Percentiles rank a stretch among this genome's conserved stretches.
These are phyloP conservation scores for Scelioninae gen. 1 DNA, from an alignment of 2,888 invertebrate species.

Conservation along the genomic window DNA sequence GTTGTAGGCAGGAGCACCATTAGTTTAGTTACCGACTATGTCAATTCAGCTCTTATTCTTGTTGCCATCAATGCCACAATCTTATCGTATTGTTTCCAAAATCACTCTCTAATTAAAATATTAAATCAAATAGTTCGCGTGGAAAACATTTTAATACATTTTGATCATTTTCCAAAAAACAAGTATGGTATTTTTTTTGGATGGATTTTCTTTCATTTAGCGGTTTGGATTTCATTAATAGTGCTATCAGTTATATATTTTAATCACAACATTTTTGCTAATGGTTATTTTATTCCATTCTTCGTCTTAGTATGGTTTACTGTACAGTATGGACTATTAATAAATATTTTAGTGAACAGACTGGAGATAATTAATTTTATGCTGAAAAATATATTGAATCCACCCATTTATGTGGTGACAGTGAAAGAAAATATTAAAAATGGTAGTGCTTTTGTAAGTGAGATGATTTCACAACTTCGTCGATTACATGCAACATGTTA, in stretches of 20 bases:
- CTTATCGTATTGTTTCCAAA: not conserved
- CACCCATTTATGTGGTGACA: not conserved
- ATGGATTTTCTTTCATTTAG: constrained; percentile 1
- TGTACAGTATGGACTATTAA: constrained; percentile 26
- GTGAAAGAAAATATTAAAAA: not conserved
- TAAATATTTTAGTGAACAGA: constrained; percentile 10
- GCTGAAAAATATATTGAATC: not conserved
- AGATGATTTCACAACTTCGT: constrained; percentile 19
- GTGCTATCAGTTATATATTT: constrained; percentile 1
- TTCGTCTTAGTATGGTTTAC: constrained; percentile 37
- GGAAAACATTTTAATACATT: not conserved
- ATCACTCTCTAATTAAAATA: not conserved
- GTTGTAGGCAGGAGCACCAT: not conserved
- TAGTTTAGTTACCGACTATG: constrained; percentile 2
- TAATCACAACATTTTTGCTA: not conserved
- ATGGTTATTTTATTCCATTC: constrained; percentile 46
- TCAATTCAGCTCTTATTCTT: constrained; percentile 5
- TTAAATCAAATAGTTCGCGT: constrained; percentile 10
- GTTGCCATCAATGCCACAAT: not conserved
- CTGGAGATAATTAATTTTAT: constrained; percentile 26
- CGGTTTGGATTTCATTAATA: not conserved
- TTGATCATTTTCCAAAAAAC: not conserved
- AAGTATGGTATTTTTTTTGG: not conserved
- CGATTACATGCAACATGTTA: constrained; percentile 26
- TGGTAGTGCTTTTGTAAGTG: constrained; percentile 5